These are phyloP conservation scores for Poecilia picta DNA, from an alignment of 2,797 vertebrate genomes.

Conservation along the genomic window DNA sequence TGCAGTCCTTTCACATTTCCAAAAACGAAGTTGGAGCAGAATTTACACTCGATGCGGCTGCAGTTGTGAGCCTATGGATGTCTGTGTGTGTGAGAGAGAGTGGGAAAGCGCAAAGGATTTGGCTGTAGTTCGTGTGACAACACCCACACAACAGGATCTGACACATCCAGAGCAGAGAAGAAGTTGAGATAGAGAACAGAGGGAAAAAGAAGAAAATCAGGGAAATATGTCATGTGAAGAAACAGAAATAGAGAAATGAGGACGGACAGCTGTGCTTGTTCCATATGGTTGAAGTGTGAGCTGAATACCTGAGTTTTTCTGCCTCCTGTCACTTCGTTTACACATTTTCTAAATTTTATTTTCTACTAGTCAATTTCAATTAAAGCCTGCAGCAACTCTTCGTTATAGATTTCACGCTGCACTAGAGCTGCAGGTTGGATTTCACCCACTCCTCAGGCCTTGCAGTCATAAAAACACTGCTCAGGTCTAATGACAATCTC, in stretches of 20 bases:
- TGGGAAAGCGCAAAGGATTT: constrained; percentile 39
- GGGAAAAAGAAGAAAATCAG: not conserved
- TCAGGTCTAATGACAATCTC: not conserved
- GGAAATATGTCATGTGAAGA: constrained; percentile 20
- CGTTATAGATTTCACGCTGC: not conserved
- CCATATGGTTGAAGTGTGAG: not conserved
- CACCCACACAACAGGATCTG: constrained; percentile 67
- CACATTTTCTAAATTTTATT: not conserved
- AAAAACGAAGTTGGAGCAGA: constrained; percentile 43
- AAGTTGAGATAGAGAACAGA: constrained; percentile 10
- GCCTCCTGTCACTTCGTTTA: constrained; percentile 6
- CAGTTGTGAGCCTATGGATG: constrained; percentile 20
- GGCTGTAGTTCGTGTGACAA: constrained; percentile 42
- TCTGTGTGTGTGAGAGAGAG: not conserved
- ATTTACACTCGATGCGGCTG: constrained; percentile 44
- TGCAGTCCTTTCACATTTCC: constrained; percentile 16
- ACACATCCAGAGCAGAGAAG: constrained; percentile 52
- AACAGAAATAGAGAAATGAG: not conserved
- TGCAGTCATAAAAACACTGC: not conserved
- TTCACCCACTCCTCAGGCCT: not conserved
- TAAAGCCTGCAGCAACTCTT: not conserved
- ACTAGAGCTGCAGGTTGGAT: not conserved
- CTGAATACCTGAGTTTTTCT: not conserved
- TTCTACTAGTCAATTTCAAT: constrained; percentile 9
- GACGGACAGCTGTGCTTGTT: constrained; percentile 1